Evolutionary conservation across 1,140 invertebrate genomes (phyloP), one percentile per base, ranked within the genome.

Genomic region (Odontomachus brunneus): DNA sequence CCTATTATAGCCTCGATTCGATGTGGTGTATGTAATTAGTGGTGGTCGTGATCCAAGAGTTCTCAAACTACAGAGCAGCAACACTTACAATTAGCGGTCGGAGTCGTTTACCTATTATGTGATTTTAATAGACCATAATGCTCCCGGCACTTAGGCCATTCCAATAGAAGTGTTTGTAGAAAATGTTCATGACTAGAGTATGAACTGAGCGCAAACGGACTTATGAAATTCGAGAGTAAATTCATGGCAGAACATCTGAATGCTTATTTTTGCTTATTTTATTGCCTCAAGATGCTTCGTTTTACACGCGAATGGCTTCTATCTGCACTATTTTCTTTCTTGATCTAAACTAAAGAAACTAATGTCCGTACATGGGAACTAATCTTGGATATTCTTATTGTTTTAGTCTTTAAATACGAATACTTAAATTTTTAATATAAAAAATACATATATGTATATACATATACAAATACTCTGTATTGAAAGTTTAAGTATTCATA

Each of bases 1-100:
- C 53, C 80, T 82, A 74, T 82, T 82, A 82, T 38, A 22, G 69
- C 33, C 24, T 73, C 69, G 29, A 82, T 51, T 22, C 53, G 29
- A 76, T 66, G 38, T 22, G 26, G 29, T 76, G 48, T 49, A 63
- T 24, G 11, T 53, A 76, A n/a, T 66, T 63, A 44, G 29, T 66
- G 63, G 63, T 22, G 26, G 26, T 53, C 29, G 74, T 17, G 62
- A 76, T 14, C 59, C 60, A 26, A 38, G n/a, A 76, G 60, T 76
- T 76, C 74, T 76, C 74, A 66, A 76, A 76, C 29, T 53, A 48
- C 3, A 65, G 60, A 55, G 49, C 74, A 66, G 53, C 26, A 49
- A 29, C 26, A 29, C 48, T 76, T 66, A 51, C 62, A 66, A 76
- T 76, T 76, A 76, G 48, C 12, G 11, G 62, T 65, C 5, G 17